Conservation (phyloP, 1,140 invertebrate genomes). For the Helicoverpa zea region DNA sequence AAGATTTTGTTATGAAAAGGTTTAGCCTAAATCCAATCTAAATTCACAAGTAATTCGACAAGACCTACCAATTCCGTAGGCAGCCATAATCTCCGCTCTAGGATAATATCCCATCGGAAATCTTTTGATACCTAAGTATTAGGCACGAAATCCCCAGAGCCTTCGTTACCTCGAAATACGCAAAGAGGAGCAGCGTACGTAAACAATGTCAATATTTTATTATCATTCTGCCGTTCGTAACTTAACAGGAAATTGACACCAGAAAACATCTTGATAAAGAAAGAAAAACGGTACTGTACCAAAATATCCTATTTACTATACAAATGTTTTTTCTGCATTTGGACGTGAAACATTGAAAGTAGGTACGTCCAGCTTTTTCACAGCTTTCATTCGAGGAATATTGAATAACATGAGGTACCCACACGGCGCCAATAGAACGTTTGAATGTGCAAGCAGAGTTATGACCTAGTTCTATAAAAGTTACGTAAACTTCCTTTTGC, state of each 20-base stretch:
- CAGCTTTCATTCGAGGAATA: conserved; percentile 5
- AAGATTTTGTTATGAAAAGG: neutral
- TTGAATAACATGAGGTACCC: conserved; percentile 6
- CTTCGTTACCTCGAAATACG: conserved; percentile 45
- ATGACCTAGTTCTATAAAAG: conserved; percentile 38
- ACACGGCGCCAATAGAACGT: conserved; percentile 20
- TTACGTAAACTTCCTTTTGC: conserved; percentile 39
- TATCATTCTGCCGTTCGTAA: conserved; percentile 30
- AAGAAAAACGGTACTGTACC: conserved; percentile 13
- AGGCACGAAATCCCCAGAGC: conserved; percentile 44
- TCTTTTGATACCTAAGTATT: conserved; percentile 54
- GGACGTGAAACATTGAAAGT: neutral
- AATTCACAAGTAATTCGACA: conserved; percentile 6
- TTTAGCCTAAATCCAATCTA: conserved; percentile 23
- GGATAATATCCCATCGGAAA: conserved; percentile 54
- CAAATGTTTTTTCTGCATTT: neutral
- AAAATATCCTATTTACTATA: neutral
- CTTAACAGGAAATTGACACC: conserved; percentile 35
- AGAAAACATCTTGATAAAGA: conserved; percentile 21
- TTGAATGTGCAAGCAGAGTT: conserved; percentile 34
- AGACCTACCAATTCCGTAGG: conserved; percentile 11
- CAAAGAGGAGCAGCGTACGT: conserved; percentile 26
- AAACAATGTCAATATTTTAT: conserved; percentile 41
- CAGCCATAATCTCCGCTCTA: conserved; percentile 51
- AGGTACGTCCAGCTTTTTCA: conserved; percentile 1